These are phyloP conservation scores for Spialia ferax DNA, from an alignment of 2,888 invertebrate species.

Conservation along the genomic window DNA sequence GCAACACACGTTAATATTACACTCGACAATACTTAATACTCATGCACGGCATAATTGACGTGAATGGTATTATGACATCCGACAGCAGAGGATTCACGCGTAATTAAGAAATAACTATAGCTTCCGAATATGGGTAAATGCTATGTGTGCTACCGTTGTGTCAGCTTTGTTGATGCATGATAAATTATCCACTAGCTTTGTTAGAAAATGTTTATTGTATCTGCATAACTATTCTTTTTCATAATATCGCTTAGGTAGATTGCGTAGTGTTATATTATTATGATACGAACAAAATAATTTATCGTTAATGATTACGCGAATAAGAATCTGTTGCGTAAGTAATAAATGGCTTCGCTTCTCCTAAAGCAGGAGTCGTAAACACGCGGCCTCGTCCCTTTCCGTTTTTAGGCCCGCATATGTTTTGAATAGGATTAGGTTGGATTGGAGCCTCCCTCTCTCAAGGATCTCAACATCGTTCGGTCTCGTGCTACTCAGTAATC, in stretches of 20 bases:
- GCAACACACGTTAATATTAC: background rate
- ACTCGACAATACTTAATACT: background rate
- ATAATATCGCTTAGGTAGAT: too few relatives aligned
- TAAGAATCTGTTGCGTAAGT: background rate
- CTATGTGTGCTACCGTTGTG: background rate
- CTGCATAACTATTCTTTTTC: too few relatives aligned
- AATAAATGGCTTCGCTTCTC: background rate
- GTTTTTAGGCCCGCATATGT: too few relatives aligned
- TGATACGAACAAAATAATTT: too few relatives aligned
- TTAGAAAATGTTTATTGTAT: too few relatives aligned
- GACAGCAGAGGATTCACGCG: conserved; percentile 8
- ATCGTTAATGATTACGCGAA: background rate
- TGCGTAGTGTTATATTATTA: too few relatives aligned
- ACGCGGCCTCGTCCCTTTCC: too few relatives aligned
- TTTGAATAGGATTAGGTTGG: too few relatives aligned
- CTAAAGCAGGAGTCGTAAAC: background rate
- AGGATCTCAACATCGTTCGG: too few relatives aligned
- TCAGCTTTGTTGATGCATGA: background rate
- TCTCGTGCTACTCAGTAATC: too few relatives aligned
- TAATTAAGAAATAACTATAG: conserved; percentile 13
- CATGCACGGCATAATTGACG: conserved; percentile 5
- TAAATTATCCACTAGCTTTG: background rate
- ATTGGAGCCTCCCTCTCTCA: too few relatives aligned
- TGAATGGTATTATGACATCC: conserved; percentile 2
- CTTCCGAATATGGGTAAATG: background rate